phyloP scores from a whole-genome alignment of 2,797 vertebrate species.

The Enoplosus armatus region DNA sequence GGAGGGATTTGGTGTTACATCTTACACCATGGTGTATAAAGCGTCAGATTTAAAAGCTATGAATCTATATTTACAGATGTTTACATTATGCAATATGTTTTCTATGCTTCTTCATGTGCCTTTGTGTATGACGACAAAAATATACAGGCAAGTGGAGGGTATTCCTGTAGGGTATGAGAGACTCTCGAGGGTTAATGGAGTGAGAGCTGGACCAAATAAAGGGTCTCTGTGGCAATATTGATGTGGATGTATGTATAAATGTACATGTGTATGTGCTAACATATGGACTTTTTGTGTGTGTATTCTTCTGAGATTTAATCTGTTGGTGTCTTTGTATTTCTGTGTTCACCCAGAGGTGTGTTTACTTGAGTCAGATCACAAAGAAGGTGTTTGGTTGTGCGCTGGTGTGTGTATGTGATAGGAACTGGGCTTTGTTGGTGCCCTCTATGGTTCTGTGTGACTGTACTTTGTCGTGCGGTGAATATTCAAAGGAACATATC shows the following conservation, averaged over 20 bases:
- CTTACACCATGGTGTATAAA: conserved; percentile 22
- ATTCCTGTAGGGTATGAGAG: conserved; percentile 3
- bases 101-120: neutral
- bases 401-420: conserved; percentile 33
- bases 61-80: conserved; percentile 31
- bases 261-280: neutral
- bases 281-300: conserved; percentile 3
- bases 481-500: conserved; percentile 17
- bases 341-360: conserved; percentile 17
- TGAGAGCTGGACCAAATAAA: neutral
- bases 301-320: neutral
- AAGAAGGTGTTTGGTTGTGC: conserved; percentile 31
- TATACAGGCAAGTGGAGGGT: neutral
- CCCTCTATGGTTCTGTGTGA: neutral
- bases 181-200: neutral
- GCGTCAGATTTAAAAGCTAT: conserved; percentile 12
- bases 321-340: neutral
- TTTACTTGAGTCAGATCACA: conserved; percentile 14
- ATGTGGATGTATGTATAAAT: neutral
- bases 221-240: neutral
- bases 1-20: conserved; percentile 35
- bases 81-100: neutral
- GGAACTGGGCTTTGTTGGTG: neutral
- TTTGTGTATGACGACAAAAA: neutral
- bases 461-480: neutral